Percentiles rank a stretch among this genome's conserved stretches.
phyloP scores from a whole-genome alignment of 2,888 invertebrate species.

The Synergus japonicus region DNA sequence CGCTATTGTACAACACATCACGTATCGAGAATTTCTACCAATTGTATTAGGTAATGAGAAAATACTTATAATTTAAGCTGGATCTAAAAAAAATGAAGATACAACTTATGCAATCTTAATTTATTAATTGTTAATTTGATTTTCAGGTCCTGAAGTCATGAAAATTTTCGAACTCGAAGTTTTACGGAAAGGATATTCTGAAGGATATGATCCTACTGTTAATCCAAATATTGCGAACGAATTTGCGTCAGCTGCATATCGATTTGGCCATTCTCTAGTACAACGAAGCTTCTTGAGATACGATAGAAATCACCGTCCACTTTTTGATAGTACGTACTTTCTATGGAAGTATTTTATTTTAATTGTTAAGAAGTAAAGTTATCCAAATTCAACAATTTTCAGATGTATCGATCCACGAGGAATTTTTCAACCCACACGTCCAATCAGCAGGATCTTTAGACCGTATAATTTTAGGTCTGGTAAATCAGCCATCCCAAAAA shows the following conservation, averaged over 20 bases:
- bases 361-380: background rate
- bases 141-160: conserved; percentile 85
- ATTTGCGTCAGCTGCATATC: conserved; percentile 90
- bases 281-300: conserved; percentile 87
- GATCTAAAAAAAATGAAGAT: background rate
- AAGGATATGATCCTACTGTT: conserved; percentile 83
- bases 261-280: conserved; percentile 92
- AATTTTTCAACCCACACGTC: conserved; percentile 83
- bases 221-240: conserved; percentile 88
- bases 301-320: conserved; percentile 84
- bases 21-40: conserved; percentile 90
- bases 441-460: conserved; percentile 90
- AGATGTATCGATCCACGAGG: conserved; percentile 91
- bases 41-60: conserved; percentile 83
- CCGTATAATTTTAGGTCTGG: conserved; percentile 86
- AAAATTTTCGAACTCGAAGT: conserved; percentile 87
- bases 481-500: conserved; percentile 87
- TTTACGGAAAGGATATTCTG: conserved; percentile 83
- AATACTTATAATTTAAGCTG: background rate
- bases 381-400: conserved; percentile 52
- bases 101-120: background rate
- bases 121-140: conserved; percentile 7
- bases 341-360: background rate
- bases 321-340: conserved; percentile 84
- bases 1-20: conserved; percentile 90